Conservation (phyloP, 2,888 invertebrate species). For the Heliconius ethilla region DNA sequence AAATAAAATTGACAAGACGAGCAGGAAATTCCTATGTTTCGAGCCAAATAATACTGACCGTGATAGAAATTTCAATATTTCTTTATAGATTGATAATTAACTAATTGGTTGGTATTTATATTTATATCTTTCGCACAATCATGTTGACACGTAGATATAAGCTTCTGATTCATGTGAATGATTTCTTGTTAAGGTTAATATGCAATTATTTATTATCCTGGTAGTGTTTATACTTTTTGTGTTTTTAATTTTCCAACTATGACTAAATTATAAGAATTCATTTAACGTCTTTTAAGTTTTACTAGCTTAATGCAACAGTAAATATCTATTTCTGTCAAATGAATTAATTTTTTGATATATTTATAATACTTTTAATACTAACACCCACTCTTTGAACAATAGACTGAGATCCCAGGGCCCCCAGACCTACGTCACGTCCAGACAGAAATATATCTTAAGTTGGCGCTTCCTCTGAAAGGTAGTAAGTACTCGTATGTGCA, state of each 20-base stretch:
- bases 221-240: constrained; percentile 9
- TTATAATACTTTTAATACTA: background rate
- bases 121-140: background rate
- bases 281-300: background rate
- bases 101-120: background rate
- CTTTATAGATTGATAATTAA: background rate
- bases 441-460: too few relatives aligned
- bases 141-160: background rate
- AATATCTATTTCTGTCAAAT: background rate
- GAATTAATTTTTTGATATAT: background rate
- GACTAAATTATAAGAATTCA: background rate
- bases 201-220: constrained; percentile 2
- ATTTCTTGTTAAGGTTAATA: background rate
- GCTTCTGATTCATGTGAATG: background rate
- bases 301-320: background rate
- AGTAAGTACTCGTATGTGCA: too few relatives aligned
- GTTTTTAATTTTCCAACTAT: constrained; percentile 1
- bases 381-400: too few relatives aligned
- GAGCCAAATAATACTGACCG: background rate
- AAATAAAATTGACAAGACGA: background rate
- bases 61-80: background rate
- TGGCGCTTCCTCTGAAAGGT: too few relatives aligned
- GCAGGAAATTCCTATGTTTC: background rate
- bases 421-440: too few relatives aligned
- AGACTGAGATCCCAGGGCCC: too few relatives aligned